These are phyloP conservation scores for Dryadula phaetusa DNA, from an alignment of 2,888 invertebrate genomes.

Conservation along the genomic window DNA sequence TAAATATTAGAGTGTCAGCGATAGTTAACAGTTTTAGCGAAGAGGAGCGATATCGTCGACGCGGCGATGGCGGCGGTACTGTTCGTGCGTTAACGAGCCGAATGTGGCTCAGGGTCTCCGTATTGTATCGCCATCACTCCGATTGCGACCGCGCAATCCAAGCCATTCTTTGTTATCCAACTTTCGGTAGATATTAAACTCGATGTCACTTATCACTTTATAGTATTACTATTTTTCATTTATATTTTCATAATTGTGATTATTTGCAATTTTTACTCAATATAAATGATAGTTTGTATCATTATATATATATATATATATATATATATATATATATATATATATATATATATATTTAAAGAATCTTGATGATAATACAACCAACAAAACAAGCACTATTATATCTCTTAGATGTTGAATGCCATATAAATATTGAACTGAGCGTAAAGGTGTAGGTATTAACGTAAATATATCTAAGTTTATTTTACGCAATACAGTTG, in stretches of 20 bases:
- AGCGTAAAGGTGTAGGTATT: conserved; percentile 8
- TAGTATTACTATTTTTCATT: not conserved
- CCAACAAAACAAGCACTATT: too few species aligned
- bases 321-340: too few species aligned
- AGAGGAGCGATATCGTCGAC: not conserved
- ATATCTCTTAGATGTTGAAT: not conserved
- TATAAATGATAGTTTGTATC: not conserved
- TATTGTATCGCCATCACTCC: conserved; percentile 54
- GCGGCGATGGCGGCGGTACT: conserved; percentile 33
- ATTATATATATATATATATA: not conserved
- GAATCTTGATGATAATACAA: too few species aligned
- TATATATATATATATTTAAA: too few species aligned
- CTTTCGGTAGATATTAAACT: conserved; percentile 38
- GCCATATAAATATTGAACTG: not conserved
- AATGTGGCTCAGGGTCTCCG: conserved; percentile 65
- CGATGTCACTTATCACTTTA: not conserved
- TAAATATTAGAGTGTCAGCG: not conserved
- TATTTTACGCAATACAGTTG: conserved; percentile 38
- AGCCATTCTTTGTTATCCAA: conserved; percentile 54
- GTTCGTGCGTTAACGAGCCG: conserved; percentile 48
- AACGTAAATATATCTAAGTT: conserved; percentile 27
- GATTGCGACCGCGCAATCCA: conserved; percentile 54
- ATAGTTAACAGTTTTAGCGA: not conserved
- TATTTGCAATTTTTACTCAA: not conserved
- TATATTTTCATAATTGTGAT: not conserved